These are phyloP conservation scores for Saguinus midas DNA, from an alignment of 2,113 vertebrate species.

Conservation along the genomic window DNA sequence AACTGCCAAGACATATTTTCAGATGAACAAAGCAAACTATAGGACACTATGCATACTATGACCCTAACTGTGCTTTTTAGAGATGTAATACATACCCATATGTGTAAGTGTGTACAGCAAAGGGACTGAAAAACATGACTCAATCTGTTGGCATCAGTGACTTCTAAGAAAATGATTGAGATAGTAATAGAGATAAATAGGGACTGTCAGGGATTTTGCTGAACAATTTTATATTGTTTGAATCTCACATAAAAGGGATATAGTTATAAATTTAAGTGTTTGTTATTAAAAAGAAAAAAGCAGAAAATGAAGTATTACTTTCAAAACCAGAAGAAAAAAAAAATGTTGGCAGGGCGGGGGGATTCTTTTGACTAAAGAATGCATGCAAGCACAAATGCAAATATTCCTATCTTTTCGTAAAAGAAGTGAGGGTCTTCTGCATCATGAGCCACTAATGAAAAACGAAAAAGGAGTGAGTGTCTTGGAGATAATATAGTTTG, in stretches of 20 bases:
- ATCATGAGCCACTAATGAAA: no score
- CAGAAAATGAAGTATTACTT: neutral
- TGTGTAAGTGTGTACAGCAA: neutral
- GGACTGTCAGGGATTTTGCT: neutral
- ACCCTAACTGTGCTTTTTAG: neutral
- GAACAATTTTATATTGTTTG: neutral
- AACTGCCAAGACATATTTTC: neutral
- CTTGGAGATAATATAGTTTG: neutral
- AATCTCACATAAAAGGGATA: neutral
- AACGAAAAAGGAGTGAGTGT: neutral
- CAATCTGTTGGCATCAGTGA: neutral
- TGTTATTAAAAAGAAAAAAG: neutral
- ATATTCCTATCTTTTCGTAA: neutral
- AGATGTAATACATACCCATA: neutral
- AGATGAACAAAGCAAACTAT: neutral
- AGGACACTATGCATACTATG: neutral
- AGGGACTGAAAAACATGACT: neutral
- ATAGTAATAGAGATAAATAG: neutral
- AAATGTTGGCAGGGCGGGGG: no score
- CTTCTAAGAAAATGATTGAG: neutral
- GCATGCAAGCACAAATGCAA: neutral
- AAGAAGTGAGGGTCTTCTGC: neutral
- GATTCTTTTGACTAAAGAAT: neutral
- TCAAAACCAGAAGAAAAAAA: neutral
- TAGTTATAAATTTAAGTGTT: neutral